Percentiles rank a stretch among this genome's conserved stretches.
These are phyloP conservation scores for Sebastes schlegelii DNA, from an alignment of 2,113 vertebrate species.

Conservation along the genomic window DNA sequence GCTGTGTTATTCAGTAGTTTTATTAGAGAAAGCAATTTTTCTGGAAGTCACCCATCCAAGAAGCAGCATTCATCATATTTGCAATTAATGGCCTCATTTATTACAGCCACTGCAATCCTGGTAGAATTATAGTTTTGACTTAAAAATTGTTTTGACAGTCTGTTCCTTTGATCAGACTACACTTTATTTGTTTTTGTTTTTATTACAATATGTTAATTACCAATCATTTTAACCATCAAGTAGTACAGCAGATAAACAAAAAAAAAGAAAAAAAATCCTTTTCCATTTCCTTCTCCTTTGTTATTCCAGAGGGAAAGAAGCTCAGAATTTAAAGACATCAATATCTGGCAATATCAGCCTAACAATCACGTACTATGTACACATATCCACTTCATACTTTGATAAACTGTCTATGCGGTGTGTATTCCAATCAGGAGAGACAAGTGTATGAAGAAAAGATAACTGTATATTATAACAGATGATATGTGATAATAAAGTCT, in stretches of 20 bases:
- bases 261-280: neutral
- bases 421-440: no score
- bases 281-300: neutral
- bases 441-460: no score
- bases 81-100: conserved; percentile 40
- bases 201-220: conserved; percentile 6
- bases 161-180: conserved; percentile 20
- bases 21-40: conserved; percentile 30
- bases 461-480: no score
- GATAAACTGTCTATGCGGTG: no score
- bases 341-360: no score
- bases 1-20: conserved; percentile 46
- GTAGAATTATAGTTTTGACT: conserved; percentile 17
- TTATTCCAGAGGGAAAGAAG: neutral
- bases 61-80: conserved; percentile 43
- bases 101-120: conserved; percentile 5
- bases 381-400: no score
- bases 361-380: no score
- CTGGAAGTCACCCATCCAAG: conserved; percentile 39
- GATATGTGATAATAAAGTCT: no score
- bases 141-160: conserved; percentile 7
- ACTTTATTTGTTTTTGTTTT: neutral
- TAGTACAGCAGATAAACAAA: neutral
- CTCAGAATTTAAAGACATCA: neutral
- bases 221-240: neutral